These are phyloP conservation scores for Halictus rubicundus DNA, from an alignment of 1,140 invertebrate species.

Conservation along the genomic window DNA sequence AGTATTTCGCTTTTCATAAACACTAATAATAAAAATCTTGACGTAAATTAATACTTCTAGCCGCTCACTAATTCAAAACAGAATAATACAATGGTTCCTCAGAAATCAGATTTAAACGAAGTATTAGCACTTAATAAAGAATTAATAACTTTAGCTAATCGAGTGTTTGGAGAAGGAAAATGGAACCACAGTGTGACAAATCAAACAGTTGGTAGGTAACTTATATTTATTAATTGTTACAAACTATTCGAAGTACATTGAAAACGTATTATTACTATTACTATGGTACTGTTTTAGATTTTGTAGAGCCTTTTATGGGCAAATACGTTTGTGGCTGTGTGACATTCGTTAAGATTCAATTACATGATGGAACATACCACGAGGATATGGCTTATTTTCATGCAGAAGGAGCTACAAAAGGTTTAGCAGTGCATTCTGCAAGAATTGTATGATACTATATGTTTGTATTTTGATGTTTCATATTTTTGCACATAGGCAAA, in stretches of 20 bases:
- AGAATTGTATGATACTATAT: constrained; percentile 55
- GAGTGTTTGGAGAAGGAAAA: constrained; percentile 61
- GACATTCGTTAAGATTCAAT: constrained; percentile 50
- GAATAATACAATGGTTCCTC: not conserved
- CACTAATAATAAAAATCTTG: too few relatives aligned
- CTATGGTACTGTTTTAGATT: constrained; percentile 31
- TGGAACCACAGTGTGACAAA: constrained; percentile 70
- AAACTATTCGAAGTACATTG: too few relatives aligned
- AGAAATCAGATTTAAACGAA: constrained; percentile 15
- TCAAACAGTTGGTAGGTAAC: constrained; percentile 65
- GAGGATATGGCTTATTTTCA: constrained; percentile 68
- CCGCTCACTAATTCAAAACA: constrained; percentile 18
- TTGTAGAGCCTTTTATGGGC: constrained; percentile 27
- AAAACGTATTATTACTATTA: not conserved
- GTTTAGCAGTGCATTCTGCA: constrained; percentile 62
- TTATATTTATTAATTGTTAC: not conserved
- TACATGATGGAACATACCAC: constrained; percentile 66
- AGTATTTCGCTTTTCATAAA: too few relatives aligned
- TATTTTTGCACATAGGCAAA: not conserved
- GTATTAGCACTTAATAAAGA: constrained; percentile 26
- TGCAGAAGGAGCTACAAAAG: constrained; percentile 61
- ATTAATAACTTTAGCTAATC: constrained; percentile 65
- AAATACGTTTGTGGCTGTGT: constrained; percentile 42
- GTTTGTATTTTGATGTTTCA: not conserved
- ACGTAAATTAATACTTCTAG: constrained; percentile 16